Evolutionary conservation across 1,140 invertebrate genomes (phyloP), one percentile per base, ranked within the genome.

Genomic region (Solenopsis invicta): DNA sequence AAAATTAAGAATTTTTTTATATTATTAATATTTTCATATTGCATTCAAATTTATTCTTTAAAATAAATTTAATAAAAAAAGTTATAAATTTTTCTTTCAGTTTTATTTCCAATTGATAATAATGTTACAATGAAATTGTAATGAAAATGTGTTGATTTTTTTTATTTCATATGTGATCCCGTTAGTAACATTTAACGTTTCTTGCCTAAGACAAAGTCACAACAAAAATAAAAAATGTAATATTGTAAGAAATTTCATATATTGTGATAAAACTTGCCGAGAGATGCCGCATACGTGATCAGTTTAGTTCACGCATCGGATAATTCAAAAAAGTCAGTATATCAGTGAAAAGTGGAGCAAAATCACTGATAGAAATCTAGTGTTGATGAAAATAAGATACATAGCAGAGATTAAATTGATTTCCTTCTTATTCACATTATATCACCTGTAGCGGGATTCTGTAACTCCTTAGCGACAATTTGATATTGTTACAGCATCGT

Each of bases 191-290:
- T 59, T 52, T 41, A 24, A 54, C 2, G 13, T 29, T 69, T 81
- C 64, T 54, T 72, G 37, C 52, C 16, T 29, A 2, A 56, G n/a
- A 9, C 2, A 56, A 29, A 71, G 9, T 37, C 48, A 67, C 9
- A n/a, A 48, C 34, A 4, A 69, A 52, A 13, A n/a, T 48, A 50
- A 0, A 64, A 48, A 6, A 67, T 6, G 13, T 52, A 24, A 56
- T 13, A 3, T 52, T 41, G 29, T 29, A 18, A 2, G 10, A n/a
- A 81, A 82, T 10, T 72, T 34, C 41, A 48, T 13, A 48, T 16
- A 72, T 82, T 82, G 66, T 82, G 66, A 82, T 82, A 82, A 82
- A 59, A 72, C 66, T 82, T 82, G 66, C 16, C 24, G 37, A 71
- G 59, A 59, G 24, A n/a, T 78, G 50, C n/a, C 8, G 13, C 21